phyloP scores from a whole-genome alignment of 2,113 vertebrate species.

The Xyrauchen texanus region DNA sequence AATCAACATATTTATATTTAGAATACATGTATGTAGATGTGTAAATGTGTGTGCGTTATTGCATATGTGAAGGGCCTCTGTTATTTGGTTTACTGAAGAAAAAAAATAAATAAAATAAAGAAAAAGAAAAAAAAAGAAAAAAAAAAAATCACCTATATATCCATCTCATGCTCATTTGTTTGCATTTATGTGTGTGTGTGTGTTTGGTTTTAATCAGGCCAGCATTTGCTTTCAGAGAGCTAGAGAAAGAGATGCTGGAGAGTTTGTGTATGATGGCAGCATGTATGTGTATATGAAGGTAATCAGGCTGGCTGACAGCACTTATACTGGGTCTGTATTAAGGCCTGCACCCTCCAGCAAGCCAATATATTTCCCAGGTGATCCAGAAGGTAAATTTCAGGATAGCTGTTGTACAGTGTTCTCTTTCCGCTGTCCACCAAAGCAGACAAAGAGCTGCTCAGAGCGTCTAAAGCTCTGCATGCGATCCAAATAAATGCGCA shows the following conservation, averaged over 20 bases:
- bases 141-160: background rate
- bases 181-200: background rate
- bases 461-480: no score
- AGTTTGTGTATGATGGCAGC: constrained; percentile 54
- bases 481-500: no score
- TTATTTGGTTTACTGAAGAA: no score
- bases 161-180: background rate
- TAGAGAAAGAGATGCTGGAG: constrained; percentile 1
- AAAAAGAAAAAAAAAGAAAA: no score
- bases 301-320: constrained; percentile 73
- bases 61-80: background rate
- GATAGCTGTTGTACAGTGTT: constrained; percentile 13
- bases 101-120: no score
- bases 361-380: constrained; percentile 69
- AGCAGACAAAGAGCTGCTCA: no score
- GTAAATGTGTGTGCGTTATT: background rate
- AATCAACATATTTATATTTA: constrained; percentile 30
- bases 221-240: background rate
- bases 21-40: background rate
- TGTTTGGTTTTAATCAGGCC: background rate
- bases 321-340: constrained; percentile 64
- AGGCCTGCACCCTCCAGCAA: constrained; percentile 59
- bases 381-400: constrained; percentile 57
- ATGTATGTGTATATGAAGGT: constrained; percentile 67
- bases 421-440: no score